Conservation (phyloP, 2,113 vertebrate genomes). For the Polypterus senegalus region DNA sequence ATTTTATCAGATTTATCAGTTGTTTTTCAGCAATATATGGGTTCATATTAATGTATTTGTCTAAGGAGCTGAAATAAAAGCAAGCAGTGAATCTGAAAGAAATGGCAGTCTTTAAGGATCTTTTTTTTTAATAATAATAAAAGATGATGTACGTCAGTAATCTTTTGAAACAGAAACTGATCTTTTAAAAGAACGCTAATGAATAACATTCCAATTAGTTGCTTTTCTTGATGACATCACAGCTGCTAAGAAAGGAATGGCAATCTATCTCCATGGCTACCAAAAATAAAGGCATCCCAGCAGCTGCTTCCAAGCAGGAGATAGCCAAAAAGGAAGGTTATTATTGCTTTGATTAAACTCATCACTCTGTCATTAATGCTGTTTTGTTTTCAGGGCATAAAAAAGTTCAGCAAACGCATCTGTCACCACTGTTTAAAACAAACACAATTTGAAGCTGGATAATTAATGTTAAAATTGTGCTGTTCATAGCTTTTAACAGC, state of each 20-base stretch:
- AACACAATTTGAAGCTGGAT: not conserved
- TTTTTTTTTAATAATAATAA: too few relatives aligned
- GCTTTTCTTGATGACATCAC: not conserved
- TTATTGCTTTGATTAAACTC: conserved; percentile 2
- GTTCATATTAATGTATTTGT: too few relatives aligned
- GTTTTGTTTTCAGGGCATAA: not conserved
- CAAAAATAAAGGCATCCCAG: not conserved
- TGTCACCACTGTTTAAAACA: not conserved
- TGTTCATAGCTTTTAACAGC: not conserved
- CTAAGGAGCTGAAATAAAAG: too few relatives aligned
- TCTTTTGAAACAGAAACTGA: too few relatives aligned
- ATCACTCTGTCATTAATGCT: not conserved
- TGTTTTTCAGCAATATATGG: too few relatives aligned
- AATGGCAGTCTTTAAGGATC: too few relatives aligned
- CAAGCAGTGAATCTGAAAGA: too few relatives aligned
- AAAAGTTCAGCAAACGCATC: conserved; percentile 1
- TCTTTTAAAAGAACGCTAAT: too few relatives aligned
- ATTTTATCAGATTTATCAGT: too few relatives aligned
- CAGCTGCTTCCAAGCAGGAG: not conserved
- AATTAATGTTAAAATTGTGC: not conserved
- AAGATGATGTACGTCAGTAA: too few relatives aligned
- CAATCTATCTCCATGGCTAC: conserved; percentile 1
- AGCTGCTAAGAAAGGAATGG: not conserved
- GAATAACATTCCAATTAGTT: not conserved
- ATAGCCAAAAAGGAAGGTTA: not conserved